A percentile compares a stretch with the other conserved stretches of the same genome.
Conservation (phyloP, 2,888 invertebrate genomes). For the Ochropleura plecta region DNA sequence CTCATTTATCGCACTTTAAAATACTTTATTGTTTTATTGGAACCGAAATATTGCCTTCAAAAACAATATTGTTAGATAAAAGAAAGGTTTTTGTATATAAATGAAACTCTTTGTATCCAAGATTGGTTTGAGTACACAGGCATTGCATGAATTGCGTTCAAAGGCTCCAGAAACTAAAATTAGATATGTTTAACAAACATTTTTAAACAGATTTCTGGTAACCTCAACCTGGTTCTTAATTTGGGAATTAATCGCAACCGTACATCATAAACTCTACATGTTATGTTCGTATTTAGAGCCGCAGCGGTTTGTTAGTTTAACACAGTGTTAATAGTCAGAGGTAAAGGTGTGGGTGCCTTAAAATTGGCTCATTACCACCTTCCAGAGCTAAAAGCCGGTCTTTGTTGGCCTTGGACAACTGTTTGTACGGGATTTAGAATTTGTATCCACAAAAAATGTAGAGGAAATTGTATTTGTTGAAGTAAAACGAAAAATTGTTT, state of each 20-base stretch:
- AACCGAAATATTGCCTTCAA: slow-evolving; percentile 43
- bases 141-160: slow-evolving; percentile 41
- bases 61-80: slow-evolving; percentile 44
- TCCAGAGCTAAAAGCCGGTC: slow-evolving; percentile 73
- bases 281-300: slow-evolving; percentile 60
- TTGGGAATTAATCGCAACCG: slow-evolving; percentile 55
- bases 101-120: slow-evolving; percentile 44
- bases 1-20: slow-evolving; percentile 68
- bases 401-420: slow-evolving; percentile 73
- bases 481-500: slow-evolving; percentile 57
- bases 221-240: slow-evolving; percentile 39
- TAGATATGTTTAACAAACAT: slow-evolving; percentile 10
- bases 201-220: slow-evolving; percentile 38
- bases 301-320: slow-evolving; percentile 69
- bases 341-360: slow-evolving; percentile 71
- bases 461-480: slow-evolving; percentile 58
- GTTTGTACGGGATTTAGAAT: slow-evolving; percentile 72
- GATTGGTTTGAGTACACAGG: slow-evolving; percentile 28
- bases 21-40: slow-evolving; percentile 77
- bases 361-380: slow-evolving; percentile 80
- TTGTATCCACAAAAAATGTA: slow-evolving; percentile 64
- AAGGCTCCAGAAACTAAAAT: slow-evolving; percentile 33
- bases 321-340: slow-evolving; percentile 72
- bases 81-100: slow-evolving; percentile 53
- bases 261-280: slow-evolving; percentile 61